These are phyloP conservation scores for Ooceraea biroi DNA, from an alignment of 1,140 invertebrate species.

Conservation along the genomic window DNA sequence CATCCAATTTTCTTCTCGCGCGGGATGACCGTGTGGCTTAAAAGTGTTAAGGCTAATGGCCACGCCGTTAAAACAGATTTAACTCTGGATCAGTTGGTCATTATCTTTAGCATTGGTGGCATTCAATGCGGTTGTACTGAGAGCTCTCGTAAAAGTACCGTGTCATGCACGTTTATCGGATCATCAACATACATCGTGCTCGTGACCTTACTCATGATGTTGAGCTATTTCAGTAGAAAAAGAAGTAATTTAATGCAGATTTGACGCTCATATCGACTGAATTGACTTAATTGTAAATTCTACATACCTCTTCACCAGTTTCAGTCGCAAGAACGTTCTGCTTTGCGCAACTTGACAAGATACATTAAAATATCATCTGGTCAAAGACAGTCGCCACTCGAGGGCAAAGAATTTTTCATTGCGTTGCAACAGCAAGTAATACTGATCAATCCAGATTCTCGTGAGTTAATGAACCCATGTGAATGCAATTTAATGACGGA, in stretches of 20 bases:
- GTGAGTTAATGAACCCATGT: not conserved
- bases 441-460: not conserved
- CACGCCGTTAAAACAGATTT: constrained; percentile 33
- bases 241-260: not conserved
- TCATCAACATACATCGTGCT: not conserved
- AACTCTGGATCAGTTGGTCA: not conserved
- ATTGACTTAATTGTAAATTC: not conserved
- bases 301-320: not conserved
- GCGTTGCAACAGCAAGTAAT: not conserved
- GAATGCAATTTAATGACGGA: constrained; percentile 11
- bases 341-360: not conserved
- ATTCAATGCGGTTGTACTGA: not conserved
- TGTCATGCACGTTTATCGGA: constrained; percentile 2
- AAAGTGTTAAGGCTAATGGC: constrained; percentile 68
- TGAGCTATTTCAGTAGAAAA: not conserved
- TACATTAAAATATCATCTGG: not conserved
- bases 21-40: constrained; percentile 60
- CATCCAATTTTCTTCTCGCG: constrained; percentile 67
- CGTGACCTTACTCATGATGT: no score
- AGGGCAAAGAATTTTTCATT: not conserved
- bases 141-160: not conserved
- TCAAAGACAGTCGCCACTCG: not conserved
- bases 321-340: not conserved
- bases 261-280: not conserved
- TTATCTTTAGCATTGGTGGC: not conserved